Evolutionary conservation across 2,797 vertebrate genomes (phyloP).

Genomic region (Molossus alvarezi): DNA sequence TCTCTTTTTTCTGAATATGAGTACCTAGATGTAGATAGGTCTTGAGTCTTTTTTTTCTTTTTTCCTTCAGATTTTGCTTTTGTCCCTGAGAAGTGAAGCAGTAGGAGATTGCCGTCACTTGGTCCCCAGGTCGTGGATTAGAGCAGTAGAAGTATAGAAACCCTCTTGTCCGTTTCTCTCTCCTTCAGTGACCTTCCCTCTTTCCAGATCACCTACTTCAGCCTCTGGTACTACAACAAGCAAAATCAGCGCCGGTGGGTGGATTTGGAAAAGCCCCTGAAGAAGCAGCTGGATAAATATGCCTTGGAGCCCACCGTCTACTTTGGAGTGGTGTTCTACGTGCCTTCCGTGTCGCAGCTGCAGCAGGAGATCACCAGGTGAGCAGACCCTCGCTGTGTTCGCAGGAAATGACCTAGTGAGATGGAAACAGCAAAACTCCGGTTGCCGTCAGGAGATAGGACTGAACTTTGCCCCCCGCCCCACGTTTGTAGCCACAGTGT

Average conservation of each 20-base stretch:
- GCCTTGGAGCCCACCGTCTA: conserved; percentile 97
- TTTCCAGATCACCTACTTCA: conserved; percentile 97
- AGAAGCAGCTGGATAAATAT: conserved; percentile 99
- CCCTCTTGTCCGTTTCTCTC: not conserved
- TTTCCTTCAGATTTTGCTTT: not conserved
- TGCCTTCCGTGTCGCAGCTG: conserved; percentile 96
- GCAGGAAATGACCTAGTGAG: not conserved
- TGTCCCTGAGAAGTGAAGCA: not conserved
- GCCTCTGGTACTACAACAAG: conserved; percentile 99
- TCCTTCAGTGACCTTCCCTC: conserved; percentile 46
- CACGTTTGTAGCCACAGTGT: fast-evolving
- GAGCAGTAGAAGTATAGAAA: not conserved
- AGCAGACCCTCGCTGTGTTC: conserved; percentile 33
- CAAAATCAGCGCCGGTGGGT: conserved; percentile 99
- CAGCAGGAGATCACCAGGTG: conserved; percentile 99
- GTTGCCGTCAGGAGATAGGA: not conserved
- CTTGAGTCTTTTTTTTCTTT: not conserved
- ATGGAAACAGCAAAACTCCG: not conserved
- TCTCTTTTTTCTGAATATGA: not conserved
- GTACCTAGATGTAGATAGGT: not conserved
- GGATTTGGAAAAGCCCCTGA: conserved; percentile 98
- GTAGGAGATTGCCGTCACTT: not conserved
- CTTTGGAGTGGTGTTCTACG: conserved; percentile 98
- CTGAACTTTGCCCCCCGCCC: not conserved
- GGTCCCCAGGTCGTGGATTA: not conserved